Base-by-base conservation (phyloP, 2,797 vertebrate species). In the Falco rusticolus region DNA sequence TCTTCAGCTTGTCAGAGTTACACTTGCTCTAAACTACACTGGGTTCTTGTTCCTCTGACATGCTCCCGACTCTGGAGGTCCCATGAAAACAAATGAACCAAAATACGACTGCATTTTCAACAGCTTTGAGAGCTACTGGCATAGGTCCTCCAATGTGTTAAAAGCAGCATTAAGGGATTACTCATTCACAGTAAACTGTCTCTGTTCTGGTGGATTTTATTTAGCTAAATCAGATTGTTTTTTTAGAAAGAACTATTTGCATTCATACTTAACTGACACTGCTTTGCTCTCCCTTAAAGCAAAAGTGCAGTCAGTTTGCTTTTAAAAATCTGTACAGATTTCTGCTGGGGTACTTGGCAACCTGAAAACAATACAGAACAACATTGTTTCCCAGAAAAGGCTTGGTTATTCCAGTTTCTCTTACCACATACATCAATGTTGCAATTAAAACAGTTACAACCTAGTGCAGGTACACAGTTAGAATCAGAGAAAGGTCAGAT, bases 21-120 rank as follows among this genome's bases (percentile, higher is more conserved):
- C 31, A 14, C 59, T 45, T 25, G 24, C 53, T 83, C 50, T 70
- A 0, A 86, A 54, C 77, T 51, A 16, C 17, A 2, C 33, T 1
- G 45, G 13, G 7, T 41, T 91, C 64, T 80, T 15, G 1, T 16
- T 69, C 57, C 69, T 65, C 70, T 50, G 19, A 78, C 39, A 54
- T 0, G 0, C 64, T 37, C 60, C 53, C 0, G 0, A 9, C 39
- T 76, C 71, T 19, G 28, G 90, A 88, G 72, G 57, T 65, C 59
- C 72, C 91, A 47, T 4, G 18, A 78, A 90, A 75, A 90, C 31
- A 80, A 87, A 75, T 10, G 16, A 91, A 50, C 34, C 24, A 68
- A 77, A 81, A 48, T 24, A 64, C 39, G 37, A 20, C 12, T 26
- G 29, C 7, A 5, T 77, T 95, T 95, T 34, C 85, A 86, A 34